A percentile compares a stretch with the other conserved stretches of the same genome.
phyloP scores from a whole-genome alignment of 2,888 invertebrate species.

The Lottia gigantea region DNA sequence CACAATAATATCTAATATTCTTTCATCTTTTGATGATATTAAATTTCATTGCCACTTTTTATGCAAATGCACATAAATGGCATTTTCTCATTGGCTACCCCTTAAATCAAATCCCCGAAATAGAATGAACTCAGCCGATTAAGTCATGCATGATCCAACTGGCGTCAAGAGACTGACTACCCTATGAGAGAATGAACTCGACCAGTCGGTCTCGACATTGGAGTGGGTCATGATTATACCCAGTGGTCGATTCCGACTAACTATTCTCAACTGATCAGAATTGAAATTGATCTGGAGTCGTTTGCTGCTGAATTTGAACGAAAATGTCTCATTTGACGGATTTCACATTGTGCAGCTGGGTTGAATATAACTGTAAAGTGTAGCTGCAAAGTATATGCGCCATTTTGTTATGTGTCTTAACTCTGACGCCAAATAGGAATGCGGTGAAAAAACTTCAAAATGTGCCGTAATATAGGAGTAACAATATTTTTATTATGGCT shows the following conservation, averaged over 20 bases:
- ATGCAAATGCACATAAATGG: no score
- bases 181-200: conserved; percentile 1
- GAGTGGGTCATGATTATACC: conserved; percentile 10
- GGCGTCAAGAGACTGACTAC: conserved; percentile 15
- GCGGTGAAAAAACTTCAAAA: conserved; percentile 7
- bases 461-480: neutral
- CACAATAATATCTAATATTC: no score
- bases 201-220: conserved; percentile 10
- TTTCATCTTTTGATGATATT: no score
- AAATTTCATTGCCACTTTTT: no score
- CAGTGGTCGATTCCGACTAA: conserved; percentile 4
- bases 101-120: neutral
- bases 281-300: neutral
- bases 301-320: neutral
- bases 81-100: no score
- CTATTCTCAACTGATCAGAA: neutral
- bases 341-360: no score
- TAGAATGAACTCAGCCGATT: conserved; percentile 17
- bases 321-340: no score
- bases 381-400: conserved; percentile 4
- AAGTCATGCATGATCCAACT: conserved; percentile 21
- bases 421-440: conserved; percentile 5
- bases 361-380: neutral
- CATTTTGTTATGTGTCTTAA: neutral
- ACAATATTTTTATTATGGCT: conserved; percentile 1